phyloP scores from a whole-genome alignment of 2,113 vertebrate species.

The Tachuris rubrigastra region DNA sequence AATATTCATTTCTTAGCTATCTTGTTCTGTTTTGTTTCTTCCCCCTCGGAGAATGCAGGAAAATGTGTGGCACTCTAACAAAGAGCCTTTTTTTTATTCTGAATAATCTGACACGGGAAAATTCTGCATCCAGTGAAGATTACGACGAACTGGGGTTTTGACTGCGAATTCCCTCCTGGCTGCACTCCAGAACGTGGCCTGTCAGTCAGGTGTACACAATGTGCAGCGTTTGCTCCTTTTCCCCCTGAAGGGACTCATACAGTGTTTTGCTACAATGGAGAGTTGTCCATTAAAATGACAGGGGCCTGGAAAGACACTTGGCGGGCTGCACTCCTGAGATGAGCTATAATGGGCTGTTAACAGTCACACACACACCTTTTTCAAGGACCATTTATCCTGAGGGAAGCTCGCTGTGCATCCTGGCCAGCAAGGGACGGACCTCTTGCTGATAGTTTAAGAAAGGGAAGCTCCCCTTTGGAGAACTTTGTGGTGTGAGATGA shows the following conservation, averaged over 20 bases:
- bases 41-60: not conserved
- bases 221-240: not conserved
- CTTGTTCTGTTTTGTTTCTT: not conserved
- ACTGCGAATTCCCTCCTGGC: not conserved
- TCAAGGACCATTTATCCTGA: not conserved
- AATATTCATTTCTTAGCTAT: constrained; percentile 3
- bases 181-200: not conserved
- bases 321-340: not conserved
- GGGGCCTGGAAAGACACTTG: not conserved
- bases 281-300: constrained; percentile 21
- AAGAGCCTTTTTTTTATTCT: not conserved
- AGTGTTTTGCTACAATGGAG: not conserved
- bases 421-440: not conserved
- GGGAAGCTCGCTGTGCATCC: not conserved
- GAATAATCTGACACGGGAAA: not conserved
- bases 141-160: not conserved
- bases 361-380: not conserved
- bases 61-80: not conserved
- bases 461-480: not conserved
- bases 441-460: not conserved
- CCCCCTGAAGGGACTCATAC: not conserved
- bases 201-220: not conserved
- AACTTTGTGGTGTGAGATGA: not conserved
- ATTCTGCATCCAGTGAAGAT: not conserved
- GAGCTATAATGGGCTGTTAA: not conserved